Conservation (phyloP, 2,113 vertebrate genomes). For the Ochotona princeps region DNA sequence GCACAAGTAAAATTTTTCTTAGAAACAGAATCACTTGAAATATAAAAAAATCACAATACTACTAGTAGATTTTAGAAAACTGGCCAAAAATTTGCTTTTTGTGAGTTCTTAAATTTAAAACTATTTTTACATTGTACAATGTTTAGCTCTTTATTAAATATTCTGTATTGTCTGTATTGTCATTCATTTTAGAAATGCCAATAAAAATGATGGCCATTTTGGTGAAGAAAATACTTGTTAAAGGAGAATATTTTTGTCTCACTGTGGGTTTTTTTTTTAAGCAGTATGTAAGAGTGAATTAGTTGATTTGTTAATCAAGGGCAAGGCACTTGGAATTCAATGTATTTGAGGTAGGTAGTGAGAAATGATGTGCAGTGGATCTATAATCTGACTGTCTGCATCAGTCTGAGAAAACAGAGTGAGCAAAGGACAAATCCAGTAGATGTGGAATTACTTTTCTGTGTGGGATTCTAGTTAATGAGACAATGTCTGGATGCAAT, state of each 20-base stretch:
- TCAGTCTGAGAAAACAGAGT: conserved; percentile 67
- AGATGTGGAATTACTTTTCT: conserved; percentile 71
- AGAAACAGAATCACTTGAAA: not conserved
- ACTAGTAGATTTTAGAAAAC: not conserved
- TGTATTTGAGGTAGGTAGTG: conserved; percentile 51
- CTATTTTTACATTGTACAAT: not conserved
- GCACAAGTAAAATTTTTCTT: not conserved
- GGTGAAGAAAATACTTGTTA: conserved; percentile 8
- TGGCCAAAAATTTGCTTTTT: not conserved
- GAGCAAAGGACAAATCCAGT: conserved; percentile 58
- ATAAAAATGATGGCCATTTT: not conserved
- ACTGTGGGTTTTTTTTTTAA: not conserved
- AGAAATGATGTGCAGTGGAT: conserved; percentile 69
- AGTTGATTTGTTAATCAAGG: conserved; percentile 39
- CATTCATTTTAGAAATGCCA: conserved; percentile 52
- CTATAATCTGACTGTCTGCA: conserved; percentile 67
- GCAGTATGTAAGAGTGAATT: not conserved
- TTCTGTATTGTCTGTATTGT: not conserved
- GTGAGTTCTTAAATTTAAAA: conserved; percentile 8
- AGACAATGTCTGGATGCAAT: conserved; percentile 82
- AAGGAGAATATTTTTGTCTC: conserved; percentile 20
- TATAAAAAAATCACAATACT: conserved; percentile 27
- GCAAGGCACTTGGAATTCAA: conserved; percentile 41
- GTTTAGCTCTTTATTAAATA: not conserved
- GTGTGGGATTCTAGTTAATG: conserved; percentile 77